These are phyloP conservation scores for Thumatha senex DNA, from an alignment of 2,888 invertebrate genomes.

Conservation along the genomic window DNA sequence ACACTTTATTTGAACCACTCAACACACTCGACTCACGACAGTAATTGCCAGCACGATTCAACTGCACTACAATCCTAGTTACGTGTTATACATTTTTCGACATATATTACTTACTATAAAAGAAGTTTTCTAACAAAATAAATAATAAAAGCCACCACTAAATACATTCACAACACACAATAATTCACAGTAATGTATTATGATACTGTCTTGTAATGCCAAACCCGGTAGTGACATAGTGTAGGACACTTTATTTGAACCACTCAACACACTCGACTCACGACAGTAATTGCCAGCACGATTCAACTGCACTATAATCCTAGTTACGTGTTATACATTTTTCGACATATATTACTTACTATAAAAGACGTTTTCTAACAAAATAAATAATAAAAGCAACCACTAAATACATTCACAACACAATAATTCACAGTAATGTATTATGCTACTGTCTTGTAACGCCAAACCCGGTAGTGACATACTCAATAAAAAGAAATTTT, in stretches of 20 bases:
- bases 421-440: not conserved
- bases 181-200: not conserved
- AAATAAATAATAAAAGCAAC: too few species aligned
- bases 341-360: not conserved
- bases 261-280: constrained; percentile 10
- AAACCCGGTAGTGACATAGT: not conserved
- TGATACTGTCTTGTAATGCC: constrained; percentile 16
- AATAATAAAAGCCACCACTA: too few species aligned
- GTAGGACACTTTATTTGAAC: constrained; percentile 24
- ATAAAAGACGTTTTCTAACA: constrained; percentile 18
- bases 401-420: too few species aligned
- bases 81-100: constrained; percentile 10
- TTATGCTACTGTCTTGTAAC: constrained; percentile 15
- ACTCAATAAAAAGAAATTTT: constrained; percentile 19
- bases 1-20: constrained; percentile 25
- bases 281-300: constrained; percentile 27
- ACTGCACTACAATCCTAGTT: constrained; percentile 20
- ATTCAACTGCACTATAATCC: constrained; percentile 22
- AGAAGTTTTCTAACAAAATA: constrained; percentile 14
- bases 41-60: constrained; percentile 31
- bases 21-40: constrained; percentile 1
- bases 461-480: not conserved
- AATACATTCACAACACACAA: too few species aligned
- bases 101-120: constrained; percentile 6
- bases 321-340: constrained; percentile 15